Evolutionary conservation across 1,140 invertebrate species (phyloP), one percentile per base, ranked within the genome.

Genomic region (Chironomus tepperi): DNA sequence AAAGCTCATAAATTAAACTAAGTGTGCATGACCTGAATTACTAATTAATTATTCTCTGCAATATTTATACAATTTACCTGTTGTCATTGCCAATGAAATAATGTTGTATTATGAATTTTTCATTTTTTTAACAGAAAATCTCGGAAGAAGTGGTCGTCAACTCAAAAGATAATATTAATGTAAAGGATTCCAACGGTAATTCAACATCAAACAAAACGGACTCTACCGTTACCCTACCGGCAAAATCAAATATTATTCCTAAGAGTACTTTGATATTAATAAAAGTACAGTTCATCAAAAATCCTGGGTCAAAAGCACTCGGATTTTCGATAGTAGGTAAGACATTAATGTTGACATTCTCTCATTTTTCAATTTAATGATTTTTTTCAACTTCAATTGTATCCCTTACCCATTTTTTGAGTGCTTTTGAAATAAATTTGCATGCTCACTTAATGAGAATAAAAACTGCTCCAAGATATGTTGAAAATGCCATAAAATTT

Each of bases 281-380:
- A 65, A 81, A 78, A 77, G 83, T 85, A 43, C 84, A 85, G 70
- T 93, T 95, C 79, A 88, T 89, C 79, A 96, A 96, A 83, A 93
- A 93, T 18, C 88, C 87, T 9, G 91, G 92, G 3, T 88, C 92
- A 74, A 95, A 94, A 80, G 93, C 92, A 74, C 85, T 97, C 21
- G 95, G 94, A 1, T 96, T 97, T 80, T 95, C 93, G 81, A 94
- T 96, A 78, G 94, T 96, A 21, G 47, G 47, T 57, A 57, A 57
- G 47, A 57, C 3, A 57, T 57, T 57, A 15, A 47, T 10, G 8
- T 47, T 47, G 47, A 57, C 47, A 57, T 15, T n/a, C 5, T 34
- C 24, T 34, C 5, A 34, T 34, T 34, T n/a, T 57, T 57, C 47
- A 57, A 12, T 57, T 5, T n/a, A 57, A 57, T 57, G 10, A 57